Evolutionary conservation across 1,140 invertebrate genomes (phyloP).

Genomic region (Scaptomyza pallida): DNA sequence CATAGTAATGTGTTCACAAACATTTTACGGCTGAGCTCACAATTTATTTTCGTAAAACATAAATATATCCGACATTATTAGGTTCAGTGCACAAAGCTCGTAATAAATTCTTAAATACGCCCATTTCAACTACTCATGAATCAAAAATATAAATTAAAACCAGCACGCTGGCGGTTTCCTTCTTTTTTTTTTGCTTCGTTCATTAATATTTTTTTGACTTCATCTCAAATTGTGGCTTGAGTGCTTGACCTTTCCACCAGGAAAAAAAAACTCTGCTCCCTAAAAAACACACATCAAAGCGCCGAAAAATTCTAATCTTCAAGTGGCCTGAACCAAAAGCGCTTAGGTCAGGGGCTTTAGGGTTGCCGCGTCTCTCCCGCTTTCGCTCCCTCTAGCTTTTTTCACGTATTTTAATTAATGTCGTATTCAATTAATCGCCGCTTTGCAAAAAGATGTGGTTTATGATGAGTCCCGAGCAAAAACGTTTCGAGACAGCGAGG

Average conservation of each 20-base stretch:
- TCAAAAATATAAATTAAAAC: background rate
- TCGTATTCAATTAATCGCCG: conserved; percentile 66
- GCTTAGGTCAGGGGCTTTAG: conserved; percentile 4
- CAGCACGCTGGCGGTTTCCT: background rate
- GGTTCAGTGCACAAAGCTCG: conserved; percentile 4
- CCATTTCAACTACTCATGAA: conserved; percentile 2
- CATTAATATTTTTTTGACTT: background rate
- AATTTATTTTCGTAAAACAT: conserved; percentile 30
- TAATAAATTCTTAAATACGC: conserved; percentile 13
- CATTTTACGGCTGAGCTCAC: conserved; percentile 70
- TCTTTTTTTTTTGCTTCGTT: too few relatives aligned
- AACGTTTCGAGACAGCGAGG: conserved; percentile 24
- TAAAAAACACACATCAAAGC: conserved; percentile 56
- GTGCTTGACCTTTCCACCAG: background rate
- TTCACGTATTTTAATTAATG: conserved; percentile 60
- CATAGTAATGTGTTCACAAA: conserved; percentile 52
- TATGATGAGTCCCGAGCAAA: conserved; percentile 17
- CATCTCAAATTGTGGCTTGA: background rate
- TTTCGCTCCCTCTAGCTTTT: background rate
- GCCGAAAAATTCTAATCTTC: conserved; percentile 44
- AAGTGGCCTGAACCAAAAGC: conserved; percentile 17
- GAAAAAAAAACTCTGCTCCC: conserved; percentile 9
- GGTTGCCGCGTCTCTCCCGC: background rate
- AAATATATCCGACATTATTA: background rate
- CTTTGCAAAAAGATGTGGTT: conserved; percentile 37